Base-by-base conservation (phyloP, 2,113 vertebrate genomes). In the Rhabdornis inornatus region DNA sequence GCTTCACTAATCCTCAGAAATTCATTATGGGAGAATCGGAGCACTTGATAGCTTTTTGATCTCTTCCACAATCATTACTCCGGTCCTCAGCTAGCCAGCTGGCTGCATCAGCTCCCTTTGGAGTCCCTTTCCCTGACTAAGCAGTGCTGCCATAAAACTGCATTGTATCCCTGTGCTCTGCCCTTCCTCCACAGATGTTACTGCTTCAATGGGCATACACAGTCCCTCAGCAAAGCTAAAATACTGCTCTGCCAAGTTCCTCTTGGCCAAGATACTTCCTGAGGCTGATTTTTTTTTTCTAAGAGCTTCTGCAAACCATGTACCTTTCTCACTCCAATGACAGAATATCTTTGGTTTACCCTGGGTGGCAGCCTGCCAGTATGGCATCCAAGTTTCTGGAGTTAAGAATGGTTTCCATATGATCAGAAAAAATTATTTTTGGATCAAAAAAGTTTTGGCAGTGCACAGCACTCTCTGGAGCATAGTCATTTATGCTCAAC, bases 171-270 rank as follows among this genome's bases (percentile, higher is more conserved):
- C 27, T 0, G 15, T 11, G 40, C 93, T 93, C 79, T 96, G 90
- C 95, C 95, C 92, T 97, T 97, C 94, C 95, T 95, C 95, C 95
- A 96, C 95, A 97, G 95, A 95, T 94, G 95, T 86, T 86, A 50
- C 68, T 11, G 0, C 68, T 83, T 97, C 96, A 96, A 95, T 95
- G 90, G 88, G 93, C 90, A 92, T 35, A 94, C 85, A 96, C 50
- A 94, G 93, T 80, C 79, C 84, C 94, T 90, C 83, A 52, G 90
- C 94, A 92, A 55, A 90, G 86, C 92, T 96, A 33, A 87, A 95
- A 90, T 31, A 27, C 77, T 37, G 79, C 82, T 83, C 60, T 96
- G 95, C 95, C 96, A 96, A 97, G 92, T 96, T 96, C 92, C 90
- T 94, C 79, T 96, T 96, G 94, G 95, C 96, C 92, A 90, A 95